These are phyloP conservation scores for Apis cerana DNA, from an alignment of 1,140 invertebrate genomes.

Conservation along the genomic window DNA sequence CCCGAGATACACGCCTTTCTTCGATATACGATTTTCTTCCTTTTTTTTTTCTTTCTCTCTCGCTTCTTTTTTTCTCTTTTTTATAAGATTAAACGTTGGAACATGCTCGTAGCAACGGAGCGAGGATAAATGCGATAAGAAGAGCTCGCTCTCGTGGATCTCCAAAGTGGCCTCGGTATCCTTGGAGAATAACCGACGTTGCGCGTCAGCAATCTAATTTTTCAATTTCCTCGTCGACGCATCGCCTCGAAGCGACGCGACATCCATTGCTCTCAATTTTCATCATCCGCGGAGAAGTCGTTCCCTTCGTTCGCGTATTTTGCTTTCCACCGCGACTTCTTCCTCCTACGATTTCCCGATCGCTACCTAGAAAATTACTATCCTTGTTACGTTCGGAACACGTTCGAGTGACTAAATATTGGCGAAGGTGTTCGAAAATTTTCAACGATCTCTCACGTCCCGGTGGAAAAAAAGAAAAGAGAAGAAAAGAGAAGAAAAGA, in stretches of 20 bases:
- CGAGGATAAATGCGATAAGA: background rate
- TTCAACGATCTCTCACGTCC: background rate
- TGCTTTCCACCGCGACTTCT: background rate
- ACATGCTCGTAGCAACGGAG: background rate
- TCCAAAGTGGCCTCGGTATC: slow-evolving; percentile 31
- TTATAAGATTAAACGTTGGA: background rate
- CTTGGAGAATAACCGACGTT: slow-evolving; percentile 21
- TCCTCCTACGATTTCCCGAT: background rate
- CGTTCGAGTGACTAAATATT: no score
- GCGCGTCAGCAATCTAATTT: slow-evolving; percentile 56
- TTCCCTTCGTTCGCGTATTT: slow-evolving; percentile 15
- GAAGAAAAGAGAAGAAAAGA: no score
- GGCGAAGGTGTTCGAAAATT: background rate
- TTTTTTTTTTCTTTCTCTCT: no score
- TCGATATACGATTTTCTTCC: no score
- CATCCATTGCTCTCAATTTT: slow-evolving; percentile 31
- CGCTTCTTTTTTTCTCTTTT: no score
- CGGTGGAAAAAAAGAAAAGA: no score
- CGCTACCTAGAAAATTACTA: background rate
- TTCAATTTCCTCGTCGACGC: slow-evolving; percentile 58
- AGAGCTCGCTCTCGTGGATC: background rate
- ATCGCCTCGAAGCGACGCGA: slow-evolving; percentile 26
- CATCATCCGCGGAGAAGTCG: slow-evolving; percentile 21
- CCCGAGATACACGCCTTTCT: background rate
- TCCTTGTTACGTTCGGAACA: background rate